Evolutionary conservation across 2,797 vertebrate species (phyloP).

Genomic region (Rhinoraja longicauda): DNA sequence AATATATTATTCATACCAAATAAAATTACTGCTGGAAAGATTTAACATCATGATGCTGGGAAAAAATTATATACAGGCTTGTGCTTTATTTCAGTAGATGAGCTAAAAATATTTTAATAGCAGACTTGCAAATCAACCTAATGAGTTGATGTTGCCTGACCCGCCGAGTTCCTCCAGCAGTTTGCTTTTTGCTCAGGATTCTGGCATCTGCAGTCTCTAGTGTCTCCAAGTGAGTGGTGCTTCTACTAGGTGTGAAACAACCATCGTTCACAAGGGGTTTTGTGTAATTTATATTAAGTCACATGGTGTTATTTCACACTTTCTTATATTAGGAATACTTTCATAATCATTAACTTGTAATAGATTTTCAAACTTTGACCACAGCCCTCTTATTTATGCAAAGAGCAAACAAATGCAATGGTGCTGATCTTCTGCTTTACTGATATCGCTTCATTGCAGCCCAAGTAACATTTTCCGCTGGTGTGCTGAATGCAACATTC

Average conservation of each 20-base stretch:
- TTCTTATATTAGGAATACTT: background rate
- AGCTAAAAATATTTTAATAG: background rate
- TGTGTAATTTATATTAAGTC: background rate
- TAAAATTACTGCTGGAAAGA: background rate
- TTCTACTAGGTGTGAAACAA: background rate
- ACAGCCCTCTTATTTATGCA: background rate
- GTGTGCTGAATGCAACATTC: too few species aligned
- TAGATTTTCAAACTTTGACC: background rate
- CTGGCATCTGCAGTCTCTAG: too few species aligned
- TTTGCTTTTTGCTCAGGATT: too few species aligned
- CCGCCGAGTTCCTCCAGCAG: too few species aligned
- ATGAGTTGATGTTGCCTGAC: too few species aligned
- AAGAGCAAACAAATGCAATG: background rate
- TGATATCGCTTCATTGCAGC: too few species aligned
- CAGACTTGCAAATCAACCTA: background rate
- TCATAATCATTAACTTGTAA: background rate
- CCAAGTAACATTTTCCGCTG: too few species aligned
- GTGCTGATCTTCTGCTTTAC: too few species aligned
- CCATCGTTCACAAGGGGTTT: background rate
- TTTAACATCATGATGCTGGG: background rate
- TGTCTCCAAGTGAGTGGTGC: background rate
- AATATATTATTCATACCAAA: background rate
- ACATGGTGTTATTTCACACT: background rate
- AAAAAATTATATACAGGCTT: background rate
- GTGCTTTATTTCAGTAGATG: background rate